These are phyloP conservation scores for Heteropelma amictum DNA, from an alignment of 2,888 invertebrate genomes.

Conservation along the genomic window DNA sequence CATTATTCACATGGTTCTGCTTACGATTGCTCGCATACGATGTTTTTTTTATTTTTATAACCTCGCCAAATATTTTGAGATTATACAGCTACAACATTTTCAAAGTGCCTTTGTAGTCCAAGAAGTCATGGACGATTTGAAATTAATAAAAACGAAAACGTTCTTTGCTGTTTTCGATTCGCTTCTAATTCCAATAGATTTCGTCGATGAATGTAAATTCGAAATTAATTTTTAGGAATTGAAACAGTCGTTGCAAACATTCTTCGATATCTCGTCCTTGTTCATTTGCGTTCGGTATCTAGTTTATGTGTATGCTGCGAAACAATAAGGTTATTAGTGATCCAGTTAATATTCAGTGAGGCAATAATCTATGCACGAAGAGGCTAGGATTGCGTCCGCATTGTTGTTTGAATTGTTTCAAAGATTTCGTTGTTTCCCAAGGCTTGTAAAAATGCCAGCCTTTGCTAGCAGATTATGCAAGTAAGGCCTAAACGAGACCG, in stretches of 20 bases:
- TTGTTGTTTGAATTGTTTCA: conserved; percentile 38
- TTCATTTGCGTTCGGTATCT: not conserved
- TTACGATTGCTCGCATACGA: too few species aligned
- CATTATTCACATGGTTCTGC: too few species aligned
- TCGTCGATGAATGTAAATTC: too few species aligned
- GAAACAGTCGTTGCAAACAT: too few species aligned
- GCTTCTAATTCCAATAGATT: too few species aligned
- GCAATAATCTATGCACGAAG: conserved; percentile 46
- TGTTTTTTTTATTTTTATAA: too few species aligned
- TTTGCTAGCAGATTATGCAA: not conserved
- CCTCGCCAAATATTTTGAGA: too few species aligned
- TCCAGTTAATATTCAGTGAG: conserved; percentile 51
- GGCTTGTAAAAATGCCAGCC: too few species aligned
- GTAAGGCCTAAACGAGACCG: conserved; percentile 6
- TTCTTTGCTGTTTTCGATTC: not conserved
- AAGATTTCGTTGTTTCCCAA: conserved; percentile 27
- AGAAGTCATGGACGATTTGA: too few species aligned
- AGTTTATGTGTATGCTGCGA: not conserved
- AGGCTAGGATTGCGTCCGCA: conserved; percentile 14
- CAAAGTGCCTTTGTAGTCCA: too few species aligned
- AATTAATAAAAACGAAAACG: not conserved
- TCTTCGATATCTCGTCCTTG: too few species aligned
- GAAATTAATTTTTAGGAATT: not conserved
- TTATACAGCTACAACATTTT: too few species aligned
- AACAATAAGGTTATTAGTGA: conserved; percentile 35